Evolutionary conservation across 92 coral and sea anemone species (phyloP), one percentile per base, ranked within the genome.

Genomic region (Bergia sp.): DNA sequence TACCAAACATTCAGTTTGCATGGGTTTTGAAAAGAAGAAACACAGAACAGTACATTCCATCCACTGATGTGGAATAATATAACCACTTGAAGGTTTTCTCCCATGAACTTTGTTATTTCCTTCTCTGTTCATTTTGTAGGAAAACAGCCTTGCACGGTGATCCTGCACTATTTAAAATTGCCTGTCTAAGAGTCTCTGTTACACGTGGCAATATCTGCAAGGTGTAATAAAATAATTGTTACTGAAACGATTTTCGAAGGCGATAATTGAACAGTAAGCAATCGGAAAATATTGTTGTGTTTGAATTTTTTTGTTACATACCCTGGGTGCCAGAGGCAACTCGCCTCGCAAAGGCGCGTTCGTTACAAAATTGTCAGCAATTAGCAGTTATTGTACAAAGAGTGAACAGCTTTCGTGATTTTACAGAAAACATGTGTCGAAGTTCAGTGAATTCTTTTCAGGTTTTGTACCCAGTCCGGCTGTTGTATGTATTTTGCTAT

Each of bases 191-290:
- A 8, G 74, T 64, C 75, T 81, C 85, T 61, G 85, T 81, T 81
- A 42, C 39, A 81, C 23, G 85, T 81, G 85, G 85, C 85, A 57
- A 58, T 61, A 61, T 64, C 85, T 81, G 75, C 85, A 61, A 81
- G 74, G 61, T 81, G 38, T 81, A 69, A 81, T 81, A 58, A 36
- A 81, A 81, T 81, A 69, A 58, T 81, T 81, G 37, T 58, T n/a
- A 81, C 55, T 81, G 50, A 81, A 69, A 81, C 85, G 37, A 58
- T 81, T 81, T 81, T 81, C 74, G 85, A 45, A 45, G 50, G 50
- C 50, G 8, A 81, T 81, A 69, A 43, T 58, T 58, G 29, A 29
- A 29, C 29, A 29, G 29, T 29, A 29, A 29, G 85, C 47, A 49
- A 57, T 66, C 45, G 5, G 45, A 42, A 42, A 42, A 80, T 80